Conservation (phyloP, 2,797 vertebrate species). For the Amblyopsis hoosieri region DNA sequence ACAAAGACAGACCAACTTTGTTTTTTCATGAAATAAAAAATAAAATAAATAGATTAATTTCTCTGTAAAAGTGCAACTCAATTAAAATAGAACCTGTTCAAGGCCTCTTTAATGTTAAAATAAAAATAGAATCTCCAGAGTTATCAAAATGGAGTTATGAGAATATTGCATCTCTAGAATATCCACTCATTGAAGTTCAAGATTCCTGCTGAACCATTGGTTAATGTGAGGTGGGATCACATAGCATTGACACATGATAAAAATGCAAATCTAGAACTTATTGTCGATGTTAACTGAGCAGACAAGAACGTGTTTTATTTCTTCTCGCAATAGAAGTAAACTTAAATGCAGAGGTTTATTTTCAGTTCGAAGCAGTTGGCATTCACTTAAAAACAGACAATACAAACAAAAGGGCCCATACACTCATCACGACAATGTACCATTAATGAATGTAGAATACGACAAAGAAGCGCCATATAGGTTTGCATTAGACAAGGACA, state of each 20-base stretch:
- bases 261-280: conserved; percentile 66
- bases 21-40: conserved; percentile 62
- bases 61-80: conserved; percentile 83
- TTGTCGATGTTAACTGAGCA: conserved; percentile 76
- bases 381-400: conserved; percentile 89
- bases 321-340: conserved; percentile 72
- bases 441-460: conserved; percentile 92
- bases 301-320: conserved; percentile 76
- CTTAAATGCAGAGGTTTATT: conserved; percentile 86
- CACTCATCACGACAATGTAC: conserved; percentile 91
- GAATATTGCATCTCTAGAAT: conserved; percentile 86
- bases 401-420: conserved; percentile 88
- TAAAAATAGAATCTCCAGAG: conserved; percentile 81
- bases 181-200: conserved; percentile 73
- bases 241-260: conserved; percentile 74
- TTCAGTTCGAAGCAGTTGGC: conserved; percentile 90
- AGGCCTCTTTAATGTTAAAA: conserved; percentile 78
- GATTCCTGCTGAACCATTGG: conserved; percentile 67
- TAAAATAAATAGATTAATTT: conserved; percentile 64
- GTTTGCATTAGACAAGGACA: conserved; percentile 94
- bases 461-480: conserved; percentile 94
- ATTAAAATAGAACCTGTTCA: conserved; percentile 81
- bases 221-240: conserved; percentile 73
- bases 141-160: conserved; percentile 85
- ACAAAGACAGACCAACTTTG: conserved; percentile 90